These are phyloP conservation scores for Aurelia sp. DNA, from an alignment of 30 jellyfish, hydroid and myxozoan species.

Conservation along the genomic window DNA sequence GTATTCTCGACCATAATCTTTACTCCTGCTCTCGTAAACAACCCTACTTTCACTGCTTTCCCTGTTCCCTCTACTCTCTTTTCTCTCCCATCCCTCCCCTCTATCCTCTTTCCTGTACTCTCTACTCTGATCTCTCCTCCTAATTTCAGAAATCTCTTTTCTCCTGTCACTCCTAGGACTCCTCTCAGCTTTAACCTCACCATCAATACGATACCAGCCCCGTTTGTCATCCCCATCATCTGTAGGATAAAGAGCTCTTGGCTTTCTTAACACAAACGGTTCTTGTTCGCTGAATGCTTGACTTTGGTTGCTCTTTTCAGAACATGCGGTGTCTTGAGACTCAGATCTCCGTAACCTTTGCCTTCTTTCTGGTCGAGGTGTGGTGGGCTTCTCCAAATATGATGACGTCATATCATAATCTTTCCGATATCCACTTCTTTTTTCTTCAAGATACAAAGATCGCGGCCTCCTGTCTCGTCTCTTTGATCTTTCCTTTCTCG, in stretches of 20 bases:
- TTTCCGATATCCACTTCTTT: not conserved
- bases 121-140: not conserved
- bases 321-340: slow-evolving; percentile 45
- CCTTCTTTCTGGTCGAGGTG: slow-evolving; percentile 39
- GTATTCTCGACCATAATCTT: not conserved
- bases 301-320: slow-evolving; percentile 19
- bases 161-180: not conserved
- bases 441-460: slow-evolving; percentile 39
- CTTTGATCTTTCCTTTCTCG: slow-evolving; percentile 1
- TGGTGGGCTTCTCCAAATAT: slow-evolving; percentile 14
- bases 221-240: slow-evolving; percentile 52
- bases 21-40: not conserved
- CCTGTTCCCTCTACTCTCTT: not conserved
- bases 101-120: not conserved
- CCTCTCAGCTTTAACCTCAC: not conserved
- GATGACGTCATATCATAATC: slow-evolving; percentile 43
- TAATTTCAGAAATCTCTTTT: not conserved
- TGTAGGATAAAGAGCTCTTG: slow-evolving; percentile 56
- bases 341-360: slow-evolving; percentile 43
- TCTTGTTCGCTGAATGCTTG: slow-evolving; percentile 10
- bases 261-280: slow-evolving; percentile 43
- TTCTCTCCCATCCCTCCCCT: not conserved
- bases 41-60: not conserved
- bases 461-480: slow-evolving; percentile 27
- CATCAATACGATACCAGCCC: slow-evolving; percentile 1